Evolutionary conservation across 1,140 invertebrate genomes (phyloP), one percentile per base, ranked within the genome.

Genomic region (Ladona fulva): DNA sequence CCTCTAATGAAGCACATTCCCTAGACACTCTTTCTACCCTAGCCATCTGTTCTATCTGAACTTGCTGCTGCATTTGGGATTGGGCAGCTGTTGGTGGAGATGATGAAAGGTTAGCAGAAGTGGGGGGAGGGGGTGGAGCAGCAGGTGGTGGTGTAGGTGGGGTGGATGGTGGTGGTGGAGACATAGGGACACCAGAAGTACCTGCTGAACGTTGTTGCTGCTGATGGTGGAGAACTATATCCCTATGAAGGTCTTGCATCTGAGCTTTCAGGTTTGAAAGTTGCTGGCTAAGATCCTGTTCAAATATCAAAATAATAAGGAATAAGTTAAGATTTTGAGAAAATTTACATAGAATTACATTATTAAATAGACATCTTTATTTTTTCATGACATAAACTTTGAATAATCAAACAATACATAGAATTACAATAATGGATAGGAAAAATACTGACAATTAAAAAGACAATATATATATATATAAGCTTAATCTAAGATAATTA

Each of bases 221-320:
- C 12, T 66, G 52, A 19, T 66, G 52, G 52, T 66, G 52, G 12
- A 66, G 3, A 16, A 66, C 52, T 66, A 66, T 66, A 12, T 92
- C 90, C 11, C 88, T 83, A 80, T 91, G 90, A 12, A 92, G 82
- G 73, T 92, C 90, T 22, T 86, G 85, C 12, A 92, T 85, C 78
- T 90, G 87, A 59, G 91, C 90, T 81, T 90, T 90, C 0, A 92
- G 88, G 8, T 86, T 85, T 80, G 87, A 87, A 78, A 92, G 83
- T 81, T 91, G 88, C 78, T 90, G 87, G 80, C 89, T 90, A 42
- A 92, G 80, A 79, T 90, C 89, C 84, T 90, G 79, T 24, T 81
- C 78, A 73, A 79, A 80, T 25, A 73, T n/a, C n/a, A n/a, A n/a
- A n/a, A n/a, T n/a, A n/a, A n/a, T n/a, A n/a, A n/a, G n/a, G n/a